Evolutionary conservation across 1,140 invertebrate genomes (phyloP), one percentile per base, ranked within the genome.

Genomic region (Drosophila micromelanica): DNA sequence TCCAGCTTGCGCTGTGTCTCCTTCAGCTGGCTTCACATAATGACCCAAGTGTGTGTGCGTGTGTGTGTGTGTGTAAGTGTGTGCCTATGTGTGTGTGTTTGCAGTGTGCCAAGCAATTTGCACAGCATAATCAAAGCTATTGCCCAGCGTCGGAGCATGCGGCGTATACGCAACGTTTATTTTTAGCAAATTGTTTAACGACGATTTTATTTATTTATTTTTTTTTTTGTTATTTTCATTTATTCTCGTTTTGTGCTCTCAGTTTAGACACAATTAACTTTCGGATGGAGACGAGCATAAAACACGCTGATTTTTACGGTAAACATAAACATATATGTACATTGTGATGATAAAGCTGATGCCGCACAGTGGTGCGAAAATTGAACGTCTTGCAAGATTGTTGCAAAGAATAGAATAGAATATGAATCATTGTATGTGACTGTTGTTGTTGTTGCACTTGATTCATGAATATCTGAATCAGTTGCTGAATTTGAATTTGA

Each of bases 151-250:
- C 45, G 20, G 49, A 27, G 56, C 60, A 85, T 40, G 73, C 73
- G 56, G 64, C 80, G 84, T 72, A 79, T 87, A 79, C 84, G 84
- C 85, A 87, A 89, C 27, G 45, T 87, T 79, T 87, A 87, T 87
- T 89, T 87, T 80, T 87, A 87, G 84, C 69, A 87, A 87, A 87
- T 89, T 89, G 80, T 77, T 87, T 89, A 89, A 87, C 73, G 76
- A 89, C 85, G 63, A 40, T 13, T 35, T 52, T 35, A n/a, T 27
- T 6, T 30, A 17, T 49, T 68, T 42, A 45, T 60, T 13, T 43
- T 12, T 5, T 17, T 17, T 1, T 17, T 17, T n/a, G 8, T 37
- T 27, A 42, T 17, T 62, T 61, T 40, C 13, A n/a, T 54, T 37
- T 20, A 37, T 9, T 49, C 17, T 57, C 37, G 27, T 12, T 46